Conservation (phyloP, 2,113 vertebrate genomes). For the Cyphotilapia sp. region DNA sequence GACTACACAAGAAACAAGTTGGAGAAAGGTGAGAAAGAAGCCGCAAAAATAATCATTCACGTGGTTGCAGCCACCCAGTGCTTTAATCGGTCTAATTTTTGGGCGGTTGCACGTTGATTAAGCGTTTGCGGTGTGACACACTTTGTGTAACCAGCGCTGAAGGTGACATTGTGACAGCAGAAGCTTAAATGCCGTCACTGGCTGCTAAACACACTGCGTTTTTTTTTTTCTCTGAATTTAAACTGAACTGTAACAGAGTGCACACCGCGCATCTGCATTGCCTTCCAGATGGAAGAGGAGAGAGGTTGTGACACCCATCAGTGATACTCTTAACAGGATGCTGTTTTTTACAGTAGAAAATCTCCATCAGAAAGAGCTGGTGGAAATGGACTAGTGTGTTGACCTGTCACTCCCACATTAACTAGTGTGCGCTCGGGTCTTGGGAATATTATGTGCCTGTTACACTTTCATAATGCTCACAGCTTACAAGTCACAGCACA, state of each 20-base stretch:
- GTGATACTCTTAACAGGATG: not conserved
- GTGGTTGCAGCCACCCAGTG: not conserved
- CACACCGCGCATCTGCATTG: not conserved
- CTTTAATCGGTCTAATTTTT: not conserved
- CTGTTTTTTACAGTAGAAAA: not conserved
- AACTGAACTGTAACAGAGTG: not conserved
- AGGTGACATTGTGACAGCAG: not conserved
- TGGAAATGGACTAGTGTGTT: not conserved
- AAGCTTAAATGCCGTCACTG: not conserved
- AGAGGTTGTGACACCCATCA: constrained; percentile 9
- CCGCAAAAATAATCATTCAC: not conserved
- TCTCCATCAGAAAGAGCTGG: not conserved
- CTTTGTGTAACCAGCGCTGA: not conserved
- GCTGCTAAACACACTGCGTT: not conserved
- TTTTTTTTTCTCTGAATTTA: not conserved
- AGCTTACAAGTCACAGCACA: not conserved
- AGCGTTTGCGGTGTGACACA: not conserved
- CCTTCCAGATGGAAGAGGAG: not conserved
- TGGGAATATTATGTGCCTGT: not conserved
- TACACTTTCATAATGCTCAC: not conserved
- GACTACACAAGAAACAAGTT: not conserved
- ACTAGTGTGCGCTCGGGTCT: not conserved
- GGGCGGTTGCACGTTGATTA: not conserved
- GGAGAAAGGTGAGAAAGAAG: not conserved
- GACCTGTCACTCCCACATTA: not conserved